Evolutionary conservation across 2,888 invertebrate species (phyloP).

Genomic region (Chydorus sphaericus): DNA sequence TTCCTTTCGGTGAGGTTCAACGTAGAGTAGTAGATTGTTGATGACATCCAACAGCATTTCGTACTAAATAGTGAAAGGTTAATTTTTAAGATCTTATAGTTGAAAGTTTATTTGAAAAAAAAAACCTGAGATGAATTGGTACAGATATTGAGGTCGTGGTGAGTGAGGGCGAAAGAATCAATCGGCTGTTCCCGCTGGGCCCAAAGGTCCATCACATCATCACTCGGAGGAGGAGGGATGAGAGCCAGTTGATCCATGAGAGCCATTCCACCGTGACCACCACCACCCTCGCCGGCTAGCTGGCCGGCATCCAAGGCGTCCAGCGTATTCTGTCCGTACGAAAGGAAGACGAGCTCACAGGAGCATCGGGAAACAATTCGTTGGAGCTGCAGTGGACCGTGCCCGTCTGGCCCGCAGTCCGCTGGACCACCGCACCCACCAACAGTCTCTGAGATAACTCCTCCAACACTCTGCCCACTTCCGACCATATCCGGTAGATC

Average conservation of each 20-base stretch:
- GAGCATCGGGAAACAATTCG: slow-evolving; percentile 93
- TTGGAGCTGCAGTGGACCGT: slow-evolving; percentile 74
- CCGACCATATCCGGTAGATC: slow-evolving; percentile 74
- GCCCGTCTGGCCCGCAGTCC: too few species aligned
- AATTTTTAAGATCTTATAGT: background rate
- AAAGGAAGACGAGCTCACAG: slow-evolving; percentile 95
- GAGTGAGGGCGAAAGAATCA: slow-evolving; percentile 94
- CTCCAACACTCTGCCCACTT: slow-evolving; percentile 91
- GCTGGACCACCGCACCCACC: background rate
- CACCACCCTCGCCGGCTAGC: background rate
- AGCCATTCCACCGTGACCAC: slow-evolving; percentile 33
- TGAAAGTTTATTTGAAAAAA: background rate
- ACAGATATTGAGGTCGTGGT: slow-evolving; percentile 95
- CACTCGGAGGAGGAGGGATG: slow-evolving; percentile 51
- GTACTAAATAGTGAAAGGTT: slow-evolving; percentile 43
- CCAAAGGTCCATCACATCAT: slow-evolving; percentile 52
- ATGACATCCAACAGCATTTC: slow-evolving; percentile 95
- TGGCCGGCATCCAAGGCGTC: slow-evolving; percentile 33
- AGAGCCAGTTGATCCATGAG: too few species aligned
- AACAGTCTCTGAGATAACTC: slow-evolving; percentile 82
- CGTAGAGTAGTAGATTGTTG: slow-evolving; percentile 89
- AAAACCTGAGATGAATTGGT: slow-evolving; percentile 73
- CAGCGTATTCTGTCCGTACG: slow-evolving; percentile 69
- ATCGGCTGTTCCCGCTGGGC: slow-evolving; percentile 72
- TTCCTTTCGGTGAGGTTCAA: slow-evolving; percentile 88